A percentile compares a stretch with the other conserved stretches of the same genome.
Conservation (phyloP, 2,113 vertebrate genomes). For the Elgaria multicarinata region DNA sequence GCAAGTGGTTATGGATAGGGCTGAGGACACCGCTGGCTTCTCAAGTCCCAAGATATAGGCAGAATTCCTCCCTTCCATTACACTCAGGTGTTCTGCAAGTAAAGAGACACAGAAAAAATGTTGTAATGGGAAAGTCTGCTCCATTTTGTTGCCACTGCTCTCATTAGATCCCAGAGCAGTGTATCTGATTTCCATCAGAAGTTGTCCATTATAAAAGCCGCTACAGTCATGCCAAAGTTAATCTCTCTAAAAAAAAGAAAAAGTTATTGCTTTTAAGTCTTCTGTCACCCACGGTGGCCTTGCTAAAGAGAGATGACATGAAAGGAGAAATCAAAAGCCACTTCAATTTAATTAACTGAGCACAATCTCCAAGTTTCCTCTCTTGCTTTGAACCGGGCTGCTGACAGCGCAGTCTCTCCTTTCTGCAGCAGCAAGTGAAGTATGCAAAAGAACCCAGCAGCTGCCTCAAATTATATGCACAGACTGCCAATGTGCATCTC, state of each 20-base stretch:
- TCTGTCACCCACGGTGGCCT: background rate
- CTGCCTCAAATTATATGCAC: background rate
- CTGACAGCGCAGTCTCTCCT: fast-evolving
- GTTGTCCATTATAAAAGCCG: background rate
- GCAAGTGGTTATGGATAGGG: background rate
- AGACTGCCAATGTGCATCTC: background rate
- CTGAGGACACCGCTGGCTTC: background rate
- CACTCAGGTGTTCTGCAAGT: background rate
- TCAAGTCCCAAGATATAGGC: background rate
- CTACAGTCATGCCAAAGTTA: background rate
- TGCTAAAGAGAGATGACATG: background rate
- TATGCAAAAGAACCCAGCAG: background rate
- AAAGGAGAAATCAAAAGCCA: conserved; percentile 28
- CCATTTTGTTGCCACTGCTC: background rate
- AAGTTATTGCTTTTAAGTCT: conserved; percentile 19
- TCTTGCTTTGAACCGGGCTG: background rate
- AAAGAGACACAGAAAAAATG: background rate
- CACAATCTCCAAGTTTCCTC: fast-evolving
- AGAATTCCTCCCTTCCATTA: background rate
- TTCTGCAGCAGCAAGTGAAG: background rate
- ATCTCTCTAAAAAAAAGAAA: background rate
- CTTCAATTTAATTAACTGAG: conserved; percentile 51
- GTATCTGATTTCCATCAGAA: background rate
- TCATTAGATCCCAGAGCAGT: background rate
- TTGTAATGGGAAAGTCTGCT: background rate